Conservation (phyloP, 2,888 invertebrate genomes). For the Philereme transversata region DNA sequence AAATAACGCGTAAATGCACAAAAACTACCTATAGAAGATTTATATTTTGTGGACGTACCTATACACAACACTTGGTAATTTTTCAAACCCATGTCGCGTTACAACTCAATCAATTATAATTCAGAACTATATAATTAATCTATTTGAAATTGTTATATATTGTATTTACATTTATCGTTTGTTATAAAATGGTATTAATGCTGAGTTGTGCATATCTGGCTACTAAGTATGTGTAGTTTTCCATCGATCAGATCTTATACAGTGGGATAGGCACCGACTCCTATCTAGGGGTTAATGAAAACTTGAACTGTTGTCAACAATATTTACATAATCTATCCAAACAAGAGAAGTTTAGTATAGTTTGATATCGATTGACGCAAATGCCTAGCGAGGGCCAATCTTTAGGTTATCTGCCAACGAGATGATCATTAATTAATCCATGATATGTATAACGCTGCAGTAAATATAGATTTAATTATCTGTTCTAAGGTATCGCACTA, state of each 20-base stretch:
- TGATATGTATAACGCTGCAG: slow-evolving; percentile 39
- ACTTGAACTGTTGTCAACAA: slow-evolving; percentile 66
- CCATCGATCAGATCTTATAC: slow-evolving; percentile 33
- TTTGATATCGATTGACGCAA: slow-evolving; percentile 69
- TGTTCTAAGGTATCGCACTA: slow-evolving; percentile 46
- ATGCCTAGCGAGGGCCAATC: slow-evolving; percentile 53
- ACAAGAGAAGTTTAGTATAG: slow-evolving; percentile 48
- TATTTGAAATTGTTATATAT: not conserved
- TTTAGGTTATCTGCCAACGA: slow-evolving; percentile 61
- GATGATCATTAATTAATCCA: slow-evolving; percentile 63
- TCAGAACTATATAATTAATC: not conserved
- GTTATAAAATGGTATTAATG: slow-evolving; percentile 11
- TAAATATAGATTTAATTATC: slow-evolving; percentile 34
- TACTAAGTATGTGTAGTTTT: slow-evolving; percentile 44
- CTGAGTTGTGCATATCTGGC: slow-evolving; percentile 6
- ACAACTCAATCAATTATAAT: slow-evolving; percentile 25
- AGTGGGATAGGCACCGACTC: slow-evolving; percentile 35
- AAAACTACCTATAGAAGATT: slow-evolving; percentile 54
- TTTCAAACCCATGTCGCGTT: slow-evolving; percentile 38
- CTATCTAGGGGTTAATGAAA: slow-evolving; percentile 64
- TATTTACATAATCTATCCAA: slow-evolving; percentile 49
- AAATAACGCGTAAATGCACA: slow-evolving; percentile 65
- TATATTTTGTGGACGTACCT: slow-evolving; percentile 54
- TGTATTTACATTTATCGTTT: not conserved
- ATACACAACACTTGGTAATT: slow-evolving; percentile 41